These are phyloP conservation scores for Drosophila orena DNA, from an alignment of 1,140 invertebrate species.

Conservation along the genomic window DNA sequence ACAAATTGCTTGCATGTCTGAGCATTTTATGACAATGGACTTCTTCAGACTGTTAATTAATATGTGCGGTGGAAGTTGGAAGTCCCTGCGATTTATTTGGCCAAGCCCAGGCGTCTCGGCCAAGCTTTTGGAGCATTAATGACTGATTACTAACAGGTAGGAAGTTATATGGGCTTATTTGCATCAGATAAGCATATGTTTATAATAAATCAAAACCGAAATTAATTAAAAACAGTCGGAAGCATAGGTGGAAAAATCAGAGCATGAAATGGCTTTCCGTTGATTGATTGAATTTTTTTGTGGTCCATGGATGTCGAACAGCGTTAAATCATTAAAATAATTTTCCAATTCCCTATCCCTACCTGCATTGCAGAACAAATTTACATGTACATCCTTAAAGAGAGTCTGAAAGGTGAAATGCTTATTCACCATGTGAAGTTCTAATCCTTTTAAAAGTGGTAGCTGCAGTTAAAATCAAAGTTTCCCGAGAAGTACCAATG, in stretches of 20 bases:
- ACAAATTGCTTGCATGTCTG: slow-evolving; percentile 82
- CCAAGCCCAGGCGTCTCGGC: slow-evolving; percentile 14
- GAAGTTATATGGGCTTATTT: slow-evolving; percentile 14
- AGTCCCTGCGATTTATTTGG: slow-evolving; percentile 2
- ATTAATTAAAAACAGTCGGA: slow-evolving; percentile 24
- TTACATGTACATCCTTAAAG: background rate
- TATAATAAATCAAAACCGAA: slow-evolving; percentile 30
- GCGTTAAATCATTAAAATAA: slow-evolving; percentile 1
- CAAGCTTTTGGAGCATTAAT: slow-evolving; percentile 38
- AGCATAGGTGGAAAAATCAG: slow-evolving; percentile 20
- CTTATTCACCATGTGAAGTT: background rate
- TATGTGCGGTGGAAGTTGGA: slow-evolving; percentile 35
- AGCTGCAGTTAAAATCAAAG: background rate
- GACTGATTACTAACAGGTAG: slow-evolving; percentile 38
- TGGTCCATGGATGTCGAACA: background rate
- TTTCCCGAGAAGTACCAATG: background rate
- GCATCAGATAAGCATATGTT: slow-evolving; percentile 19
- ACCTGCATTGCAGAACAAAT: background rate
- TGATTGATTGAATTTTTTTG: slow-evolving; percentile 24
- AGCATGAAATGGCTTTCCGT: slow-evolving; percentile 5
- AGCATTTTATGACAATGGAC: slow-evolving; percentile 69
- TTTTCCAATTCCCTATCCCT: background rate
- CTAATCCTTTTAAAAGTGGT: background rate
- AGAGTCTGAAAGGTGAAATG: background rate
- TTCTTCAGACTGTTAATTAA: slow-evolving; percentile 49